Evolutionary conservation across 2,888 invertebrate genomes (phyloP), one percentile per base, ranked within the genome.

Genomic region (Clunio marinus): DNA sequence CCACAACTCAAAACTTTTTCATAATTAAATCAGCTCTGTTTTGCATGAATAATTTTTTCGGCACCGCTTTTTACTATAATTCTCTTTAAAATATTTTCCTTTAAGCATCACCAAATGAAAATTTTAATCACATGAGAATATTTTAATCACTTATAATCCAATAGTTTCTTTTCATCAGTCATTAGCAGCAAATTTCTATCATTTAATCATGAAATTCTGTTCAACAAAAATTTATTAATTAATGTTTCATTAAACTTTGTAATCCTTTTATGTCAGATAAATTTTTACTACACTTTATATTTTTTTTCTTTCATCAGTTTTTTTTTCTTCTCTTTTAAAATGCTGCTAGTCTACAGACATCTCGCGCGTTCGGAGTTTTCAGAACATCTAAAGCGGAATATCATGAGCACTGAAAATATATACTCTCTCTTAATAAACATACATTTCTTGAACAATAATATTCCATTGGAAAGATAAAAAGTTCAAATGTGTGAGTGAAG

Each of bases 91-190:
- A 45, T 63, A 22, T 37, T 60, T 27, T 46, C 46, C 35, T 8
- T n/a, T 20, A 2, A n/a, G 25, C 57, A 57, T 10, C 24, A 7
- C 20, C 51, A 51, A n/a, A n/a, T 51, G n/a, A 2, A 25, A 24
- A n/a, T 57, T 57, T 27, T 25, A 27, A 57, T 57, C 17, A 27
- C 27, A n/a, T 15, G 57, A 24, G 45, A 45, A 27, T 2, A 57
- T 2, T 59, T 66, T 66, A 66, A 66, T 66, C 66, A 66, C 66
- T 32, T 66, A 55, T 55, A 55, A 66, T 66, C 66, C 66, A 66
- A 66, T 55, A n/a, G 27, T 27, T 27, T 24, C 2, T 15, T 57
- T 57, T 22, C n/a, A 27, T 57, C 57, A 27, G 57, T 27, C 51
- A 51, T 7, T 24, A 15, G 25, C 15, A 13, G 15, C 27, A 24